A percentile compares a stretch with the other conserved stretches of the same genome.
Evolutionary conservation across 1,140 invertebrate genomes (phyloP).

Genomic region (Aphaenogaster ashmeadi): DNA sequence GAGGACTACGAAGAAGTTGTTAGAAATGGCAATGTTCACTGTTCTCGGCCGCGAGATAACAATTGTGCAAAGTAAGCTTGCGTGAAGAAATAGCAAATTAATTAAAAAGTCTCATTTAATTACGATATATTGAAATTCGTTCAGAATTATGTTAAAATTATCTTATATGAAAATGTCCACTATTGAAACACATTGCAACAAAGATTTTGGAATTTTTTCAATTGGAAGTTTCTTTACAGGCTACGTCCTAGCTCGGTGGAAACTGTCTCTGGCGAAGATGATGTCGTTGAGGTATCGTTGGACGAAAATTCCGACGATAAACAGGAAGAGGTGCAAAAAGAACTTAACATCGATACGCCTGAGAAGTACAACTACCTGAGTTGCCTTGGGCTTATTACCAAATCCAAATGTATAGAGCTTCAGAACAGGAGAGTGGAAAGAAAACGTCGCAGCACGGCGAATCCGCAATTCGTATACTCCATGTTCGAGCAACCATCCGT

Average conservation of each 20-base stretch:
- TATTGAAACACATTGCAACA: neutral
- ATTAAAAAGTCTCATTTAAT: constrained; percentile 6
- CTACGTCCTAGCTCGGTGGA: constrained; percentile 76
- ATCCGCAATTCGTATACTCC: constrained; percentile 88
- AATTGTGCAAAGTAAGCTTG: constrained; percentile 63
- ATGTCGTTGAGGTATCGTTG: constrained; percentile 78
- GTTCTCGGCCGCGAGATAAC: constrained; percentile 64
- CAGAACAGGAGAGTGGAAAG: constrained; percentile 87
- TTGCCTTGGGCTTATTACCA: constrained; percentile 85
- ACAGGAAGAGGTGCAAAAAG: constrained; percentile 53
- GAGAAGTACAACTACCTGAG: constrained; percentile 81
- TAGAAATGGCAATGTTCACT: constrained; percentile 77
- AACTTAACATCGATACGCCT: constrained; percentile 53
- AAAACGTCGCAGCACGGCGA: constrained; percentile 88
- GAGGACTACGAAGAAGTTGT: constrained; percentile 82
- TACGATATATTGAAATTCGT: neutral
- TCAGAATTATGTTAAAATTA: neutral
- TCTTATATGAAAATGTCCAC: neutral
- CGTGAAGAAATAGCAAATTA: neutral
- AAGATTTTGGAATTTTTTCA: constrained; percentile 34
- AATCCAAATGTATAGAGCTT: constrained; percentile 84
- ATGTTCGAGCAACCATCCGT: constrained; percentile 83
- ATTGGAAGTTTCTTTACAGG: constrained; percentile 61
- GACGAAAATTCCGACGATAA: constrained; percentile 63
- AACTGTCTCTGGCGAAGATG: constrained; percentile 79